Evolutionary conservation across 2,797 vertebrate species (phyloP).

Genomic region (Cyclura pinguis): DNA sequence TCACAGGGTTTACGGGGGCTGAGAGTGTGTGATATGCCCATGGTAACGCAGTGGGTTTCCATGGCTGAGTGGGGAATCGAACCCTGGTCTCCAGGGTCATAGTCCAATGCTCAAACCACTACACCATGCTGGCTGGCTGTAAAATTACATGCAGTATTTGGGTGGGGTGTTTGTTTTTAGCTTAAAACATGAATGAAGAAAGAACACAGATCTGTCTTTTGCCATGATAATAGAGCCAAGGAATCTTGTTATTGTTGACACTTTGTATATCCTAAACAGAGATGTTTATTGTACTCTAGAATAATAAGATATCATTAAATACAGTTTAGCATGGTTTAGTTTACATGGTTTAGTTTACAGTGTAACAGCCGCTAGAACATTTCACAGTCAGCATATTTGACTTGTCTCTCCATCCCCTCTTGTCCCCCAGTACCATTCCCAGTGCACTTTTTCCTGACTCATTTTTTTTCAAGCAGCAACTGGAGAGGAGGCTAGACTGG

Average conservation of each 20-base stretch:
- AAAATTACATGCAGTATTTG: neutral
- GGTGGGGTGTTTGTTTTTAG: neutral
- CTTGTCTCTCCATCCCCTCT: neutral
- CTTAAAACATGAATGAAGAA: neutral
- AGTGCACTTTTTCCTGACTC: neutral
- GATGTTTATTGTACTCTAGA: too few species aligned
- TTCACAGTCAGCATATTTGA: neutral
- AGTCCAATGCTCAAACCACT: too few species aligned
- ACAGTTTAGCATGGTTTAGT: neutral
- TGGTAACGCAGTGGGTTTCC: too few species aligned
- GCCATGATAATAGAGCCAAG: neutral
- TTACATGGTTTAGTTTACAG: too few species aligned
- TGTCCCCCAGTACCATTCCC: neutral
- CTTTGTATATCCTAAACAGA: neutral
- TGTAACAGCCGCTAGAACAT: neutral
- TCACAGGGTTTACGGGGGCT: too few species aligned
- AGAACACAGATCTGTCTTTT: neutral
- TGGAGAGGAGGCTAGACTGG: neutral
- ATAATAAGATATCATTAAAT: neutral
- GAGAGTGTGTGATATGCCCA: too few species aligned
- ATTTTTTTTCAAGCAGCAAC: neutral
- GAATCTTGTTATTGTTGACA: neutral
- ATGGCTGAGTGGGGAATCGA: too few species aligned
- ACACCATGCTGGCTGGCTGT: too few species aligned
- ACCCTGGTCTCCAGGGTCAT: too few species aligned